Percentiles rank a stretch among this genome's conserved stretches.
Evolutionary conservation across 2,888 invertebrate genomes (phyloP).

Genomic region (Rhagium mordax): DNA sequence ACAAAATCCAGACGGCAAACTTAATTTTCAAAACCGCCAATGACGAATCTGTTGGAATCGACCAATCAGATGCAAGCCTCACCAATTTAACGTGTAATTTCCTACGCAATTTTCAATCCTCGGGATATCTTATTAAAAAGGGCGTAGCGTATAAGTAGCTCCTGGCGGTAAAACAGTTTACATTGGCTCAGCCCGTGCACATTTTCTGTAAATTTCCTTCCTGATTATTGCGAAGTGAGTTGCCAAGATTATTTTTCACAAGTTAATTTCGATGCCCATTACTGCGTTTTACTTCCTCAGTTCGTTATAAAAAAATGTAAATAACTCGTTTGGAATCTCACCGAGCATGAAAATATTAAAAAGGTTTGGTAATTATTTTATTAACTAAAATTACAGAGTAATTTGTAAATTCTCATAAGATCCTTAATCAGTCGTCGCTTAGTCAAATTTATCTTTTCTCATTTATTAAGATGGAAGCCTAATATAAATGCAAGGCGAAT

Average conservation of each 20-base stretch:
- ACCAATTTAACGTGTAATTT: slow-evolving; percentile 63
- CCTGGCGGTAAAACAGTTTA: slow-evolving; percentile 47
- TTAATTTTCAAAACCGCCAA: slow-evolving; percentile 54
- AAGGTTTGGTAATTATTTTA: no score
- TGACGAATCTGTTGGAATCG: slow-evolving; percentile 51
- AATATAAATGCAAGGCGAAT: no score
- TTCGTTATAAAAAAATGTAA: not conserved
- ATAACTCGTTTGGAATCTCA: no score
- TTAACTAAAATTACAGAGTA: no score
- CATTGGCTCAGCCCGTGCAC: slow-evolving; percentile 48
- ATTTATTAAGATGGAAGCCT: no score
- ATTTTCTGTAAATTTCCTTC: not conserved
- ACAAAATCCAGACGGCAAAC: slow-evolving; percentile 27
- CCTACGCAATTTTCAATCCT: slow-evolving; percentile 61
- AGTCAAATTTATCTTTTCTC: no score
- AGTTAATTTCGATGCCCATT: not conserved
- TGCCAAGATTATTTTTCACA: not conserved
- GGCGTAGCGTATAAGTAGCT: slow-evolving; percentile 58
- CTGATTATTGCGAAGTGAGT: no score
- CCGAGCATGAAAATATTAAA: no score
- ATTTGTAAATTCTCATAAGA: no score
- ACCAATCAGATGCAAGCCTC: slow-evolving; percentile 57
- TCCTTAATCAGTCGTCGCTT: no score
- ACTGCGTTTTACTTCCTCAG: not conserved
- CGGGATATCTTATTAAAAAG: slow-evolving; percentile 62